Evolutionary conservation across 2,113 vertebrate species (phyloP).

Genomic region (Paradisaea rubra): DNA sequence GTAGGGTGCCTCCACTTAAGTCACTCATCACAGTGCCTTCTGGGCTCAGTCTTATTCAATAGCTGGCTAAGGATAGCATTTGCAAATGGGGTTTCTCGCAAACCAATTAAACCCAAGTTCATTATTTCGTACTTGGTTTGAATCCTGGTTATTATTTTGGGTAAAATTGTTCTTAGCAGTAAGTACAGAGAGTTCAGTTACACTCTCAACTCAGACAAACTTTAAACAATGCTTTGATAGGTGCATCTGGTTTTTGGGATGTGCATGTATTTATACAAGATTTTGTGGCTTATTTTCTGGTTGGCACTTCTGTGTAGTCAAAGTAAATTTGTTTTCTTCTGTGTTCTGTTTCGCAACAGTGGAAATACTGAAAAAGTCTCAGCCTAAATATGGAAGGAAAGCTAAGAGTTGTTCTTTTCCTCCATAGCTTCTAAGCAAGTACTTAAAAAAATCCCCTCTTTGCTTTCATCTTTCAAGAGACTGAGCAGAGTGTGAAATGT

Average conservation of each 20-base stretch:
- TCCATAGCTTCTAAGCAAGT: background rate
- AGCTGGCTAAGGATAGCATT: conserved; percentile 37
- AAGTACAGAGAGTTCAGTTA: conserved; percentile 12
- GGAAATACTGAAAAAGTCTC: conserved; percentile 23
- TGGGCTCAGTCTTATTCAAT: conserved; percentile 41
- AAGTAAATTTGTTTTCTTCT: conserved; percentile 35
- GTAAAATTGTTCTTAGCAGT: conserved; percentile 9
- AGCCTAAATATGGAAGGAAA: conserved; percentile 1
- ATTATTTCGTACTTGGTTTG: conserved; percentile 3
- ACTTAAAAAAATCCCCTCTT: background rate
- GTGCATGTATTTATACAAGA: background rate
- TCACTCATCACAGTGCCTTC: conserved; percentile 54
- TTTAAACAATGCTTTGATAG: conserved; percentile 33
- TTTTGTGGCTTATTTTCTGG: background rate
- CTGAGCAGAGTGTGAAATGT: background rate
- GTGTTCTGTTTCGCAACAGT: conserved; percentile 4
- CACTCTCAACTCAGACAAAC: background rate
- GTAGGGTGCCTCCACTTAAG: conserved; percentile 60
- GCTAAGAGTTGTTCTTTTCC: background rate
- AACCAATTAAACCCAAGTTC: conserved; percentile 26
- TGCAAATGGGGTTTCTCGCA: conserved; percentile 7
- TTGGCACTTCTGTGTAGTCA: conserved; percentile 8
- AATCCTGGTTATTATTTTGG: conserved; percentile 1
- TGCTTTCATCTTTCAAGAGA: background rate
- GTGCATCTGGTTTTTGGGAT: conserved; percentile 19